Percentiles rank a stretch among this genome's conserved stretches.
These are phyloP conservation scores for Thera britannica DNA, from an alignment of 2,888 invertebrate genomes.

Conservation along the genomic window DNA sequence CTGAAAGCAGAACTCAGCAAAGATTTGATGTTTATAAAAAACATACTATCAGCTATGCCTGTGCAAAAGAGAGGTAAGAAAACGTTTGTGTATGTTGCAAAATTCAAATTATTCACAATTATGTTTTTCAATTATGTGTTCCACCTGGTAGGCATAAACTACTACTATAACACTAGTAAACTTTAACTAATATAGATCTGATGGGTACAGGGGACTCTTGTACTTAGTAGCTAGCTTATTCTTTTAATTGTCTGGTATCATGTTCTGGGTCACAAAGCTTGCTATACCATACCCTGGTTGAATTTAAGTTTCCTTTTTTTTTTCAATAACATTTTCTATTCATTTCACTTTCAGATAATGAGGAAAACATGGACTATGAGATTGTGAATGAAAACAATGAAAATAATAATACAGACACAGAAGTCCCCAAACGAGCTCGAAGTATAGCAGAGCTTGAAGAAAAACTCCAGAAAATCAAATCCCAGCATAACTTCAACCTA, in stretches of 20 bases:
- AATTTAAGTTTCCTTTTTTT: too few relatives aligned
- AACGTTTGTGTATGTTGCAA: not conserved
- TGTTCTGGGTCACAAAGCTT: too few relatives aligned
- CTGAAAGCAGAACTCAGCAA: slow-evolving; percentile 71
- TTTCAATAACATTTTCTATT: too few relatives aligned
- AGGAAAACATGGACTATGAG: slow-evolving; percentile 69
- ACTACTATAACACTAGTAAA: too few relatives aligned
- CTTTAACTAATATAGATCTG: too few relatives aligned
- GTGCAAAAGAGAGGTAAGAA: slow-evolving; percentile 75
- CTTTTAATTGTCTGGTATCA: too few relatives aligned
- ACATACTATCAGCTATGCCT: slow-evolving; percentile 83
- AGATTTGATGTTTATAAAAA: slow-evolving; percentile 85
- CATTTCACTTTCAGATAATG: slow-evolving; percentile 58
- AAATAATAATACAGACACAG: slow-evolving; percentile 56
- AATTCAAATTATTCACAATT: not conserved
- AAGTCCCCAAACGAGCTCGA: slow-evolving; percentile 79
- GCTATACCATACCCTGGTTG: too few relatives aligned
- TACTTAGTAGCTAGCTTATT: too few relatives aligned
- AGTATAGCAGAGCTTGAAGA: slow-evolving; percentile 87
- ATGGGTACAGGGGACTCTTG: too few relatives aligned
- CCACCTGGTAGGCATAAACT: too few relatives aligned
- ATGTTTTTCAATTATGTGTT: too few relatives aligned
- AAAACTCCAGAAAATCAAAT: slow-evolving; percentile 86
- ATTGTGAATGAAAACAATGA: slow-evolving; percentile 55
- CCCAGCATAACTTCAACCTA: slow-evolving; percentile 85